Base-by-base conservation (phyloP, 2,888 invertebrate species). In the Psylliodes chrysocephalus region DNA sequence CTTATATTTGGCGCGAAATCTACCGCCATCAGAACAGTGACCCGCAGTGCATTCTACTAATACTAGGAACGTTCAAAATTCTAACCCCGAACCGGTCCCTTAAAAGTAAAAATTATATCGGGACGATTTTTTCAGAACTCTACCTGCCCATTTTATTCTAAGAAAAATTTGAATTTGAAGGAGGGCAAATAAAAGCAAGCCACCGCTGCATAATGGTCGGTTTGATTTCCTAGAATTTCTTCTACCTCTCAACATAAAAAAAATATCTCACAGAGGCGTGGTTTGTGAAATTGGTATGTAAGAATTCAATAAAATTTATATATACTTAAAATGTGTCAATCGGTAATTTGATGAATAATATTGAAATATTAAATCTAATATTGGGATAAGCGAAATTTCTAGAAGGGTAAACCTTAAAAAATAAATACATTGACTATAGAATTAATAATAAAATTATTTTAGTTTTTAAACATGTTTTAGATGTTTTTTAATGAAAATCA, bases 131-230 rank as follows among this genome's bases (percentile, higher is more conserved):
- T 35, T 52, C 52, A 18, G 52, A 52, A 52, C 52, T 52, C 18
- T 52, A 52, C 52, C 52, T 52, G 52, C 52, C 15, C 35, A 25
- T 52, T 42, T 19, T n/a, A 38, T 52, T 52, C 52, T 52, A 12
- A 52, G 52, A 52, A 52, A 52, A n/a, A 52, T 35, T 19, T 52
- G 35, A 33, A 38, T 52, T 35, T 52, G 35, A 52, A 52, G 35
- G 19, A 52, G 19, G 35, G 52, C 52, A 52, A 52, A 52, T 12
- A 19, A 35, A 52, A 42, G 10, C 12, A 2, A 8, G 7, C 42
- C 7, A 8, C 2, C 42, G 42, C 7, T n/a, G n/a, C 4, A 5
- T 33, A 46, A 46, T 22, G 22, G 22, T 12, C 22, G 15, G 19
- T 7, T 52, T 33, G 6, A 38, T 52, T 52, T 52, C 52, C 22